phyloP scores from a whole-genome alignment of 2,888 invertebrate species.

The Drosophila nr. perissopoda region DNA sequence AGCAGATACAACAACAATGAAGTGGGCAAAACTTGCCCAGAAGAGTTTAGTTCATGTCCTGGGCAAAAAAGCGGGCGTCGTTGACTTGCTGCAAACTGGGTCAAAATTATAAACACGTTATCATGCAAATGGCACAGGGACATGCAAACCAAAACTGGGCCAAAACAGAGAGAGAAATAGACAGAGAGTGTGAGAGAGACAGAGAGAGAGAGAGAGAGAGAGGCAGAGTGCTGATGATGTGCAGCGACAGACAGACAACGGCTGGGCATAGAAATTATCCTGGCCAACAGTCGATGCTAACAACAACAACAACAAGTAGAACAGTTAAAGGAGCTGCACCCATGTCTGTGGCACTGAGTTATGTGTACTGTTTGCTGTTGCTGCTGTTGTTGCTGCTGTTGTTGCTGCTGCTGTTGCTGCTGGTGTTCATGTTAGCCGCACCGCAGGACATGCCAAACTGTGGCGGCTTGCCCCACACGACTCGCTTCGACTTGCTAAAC shows the following conservation, averaged over 20 bases:
- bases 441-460: conserved; percentile 58
- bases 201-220: conserved; percentile 2
- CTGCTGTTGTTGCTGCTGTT: conserved; percentile 8
- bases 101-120: conserved; percentile 80
- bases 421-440: conserved; percentile 11
- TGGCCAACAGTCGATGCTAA: conserved; percentile 40
- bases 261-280: conserved; percentile 69
- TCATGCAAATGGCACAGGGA: conserved; percentile 78
- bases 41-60: conserved; percentile 24
- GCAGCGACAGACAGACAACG: conserved; percentile 34
- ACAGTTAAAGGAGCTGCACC: conserved; percentile 27
- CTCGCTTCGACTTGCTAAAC: background rate
- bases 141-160: conserved; percentile 42
- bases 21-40: conserved; percentile 37
- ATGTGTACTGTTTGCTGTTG: conserved; percentile 40
- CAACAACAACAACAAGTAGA: conserved; percentile 19
- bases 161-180: conserved; percentile 20
- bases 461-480: conserved; percentile 31
- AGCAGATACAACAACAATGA: conserved; percentile 21
- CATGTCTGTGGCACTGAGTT: conserved; percentile 51
- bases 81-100: conserved; percentile 62
- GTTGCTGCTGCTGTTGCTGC: conserved; percentile 7
- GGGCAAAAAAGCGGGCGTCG: conserved; percentile 7
- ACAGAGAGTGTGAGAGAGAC: background rate
- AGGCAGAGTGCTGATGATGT: conserved; percentile 11